Conservation (phyloP, 2,797 vertebrate genomes). For the Apogon talboti region DNA sequence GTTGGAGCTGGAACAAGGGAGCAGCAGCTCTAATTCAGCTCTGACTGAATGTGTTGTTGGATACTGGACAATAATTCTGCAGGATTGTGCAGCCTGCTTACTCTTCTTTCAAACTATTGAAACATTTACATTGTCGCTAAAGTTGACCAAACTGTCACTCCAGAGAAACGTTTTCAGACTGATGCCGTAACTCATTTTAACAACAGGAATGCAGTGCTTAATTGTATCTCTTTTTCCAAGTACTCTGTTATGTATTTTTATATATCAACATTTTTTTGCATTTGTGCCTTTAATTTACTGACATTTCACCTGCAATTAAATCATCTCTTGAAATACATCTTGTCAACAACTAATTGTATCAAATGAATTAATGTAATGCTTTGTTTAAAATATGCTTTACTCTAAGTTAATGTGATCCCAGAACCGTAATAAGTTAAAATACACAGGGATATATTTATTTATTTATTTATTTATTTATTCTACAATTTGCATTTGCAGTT, state of each 20-base stretch:
- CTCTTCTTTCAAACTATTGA: slow-evolving; percentile 6
- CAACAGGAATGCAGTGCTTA: not conserved
- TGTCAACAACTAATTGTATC: too few relatives aligned
- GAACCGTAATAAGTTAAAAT: too few relatives aligned
- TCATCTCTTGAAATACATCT: too few relatives aligned
- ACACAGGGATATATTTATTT: too few relatives aligned
- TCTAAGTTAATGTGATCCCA: too few relatives aligned
- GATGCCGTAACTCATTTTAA: not conserved
- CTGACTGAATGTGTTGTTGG: slow-evolving; percentile 7
- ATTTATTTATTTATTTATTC: too few relatives aligned
- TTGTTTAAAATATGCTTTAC: too few relatives aligned
- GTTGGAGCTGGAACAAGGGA: not conserved
- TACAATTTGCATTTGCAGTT: too few relatives aligned
- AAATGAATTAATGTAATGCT: too few relatives aligned
- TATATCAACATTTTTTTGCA: slow-evolving; percentile 22
- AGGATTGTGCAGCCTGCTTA: slow-evolving; percentile 5
- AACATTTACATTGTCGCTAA: slow-evolving; percentile 5
- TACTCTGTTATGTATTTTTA: slow-evolving; percentile 17
- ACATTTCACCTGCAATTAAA: too few relatives aligned
- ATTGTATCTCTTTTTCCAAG: not conserved
- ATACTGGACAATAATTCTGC: not conserved
- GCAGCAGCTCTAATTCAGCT: slow-evolving; percentile 26
- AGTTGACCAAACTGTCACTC: slow-evolving; percentile 2
- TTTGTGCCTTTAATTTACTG: slow-evolving; percentile 15
- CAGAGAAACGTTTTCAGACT: not conserved